phyloP scores from a whole-genome alignment of 2,888 invertebrate genomes.

The Lasioglossum zephyrum region DNA sequence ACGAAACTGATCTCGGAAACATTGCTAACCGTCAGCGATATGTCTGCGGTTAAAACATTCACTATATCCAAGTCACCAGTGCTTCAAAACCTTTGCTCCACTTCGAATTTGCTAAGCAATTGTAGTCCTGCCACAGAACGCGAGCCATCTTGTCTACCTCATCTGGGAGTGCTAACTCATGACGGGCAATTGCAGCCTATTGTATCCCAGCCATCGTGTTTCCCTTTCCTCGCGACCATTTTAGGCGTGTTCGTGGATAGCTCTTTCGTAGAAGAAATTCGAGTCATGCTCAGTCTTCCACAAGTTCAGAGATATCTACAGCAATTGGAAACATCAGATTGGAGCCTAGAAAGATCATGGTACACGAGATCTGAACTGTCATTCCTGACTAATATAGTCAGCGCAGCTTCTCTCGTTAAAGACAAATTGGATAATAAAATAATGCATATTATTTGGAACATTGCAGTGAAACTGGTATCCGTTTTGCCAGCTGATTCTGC shows the following conservation, averaged over 20 bases:
- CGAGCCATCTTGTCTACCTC: constrained; percentile 84
- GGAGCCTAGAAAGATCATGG: constrained; percentile 81
- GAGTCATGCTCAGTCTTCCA: constrained; percentile 63
- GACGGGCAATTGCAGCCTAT: constrained; percentile 85
- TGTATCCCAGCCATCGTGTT: constrained; percentile 83
- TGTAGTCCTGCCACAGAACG: constrained; percentile 81
- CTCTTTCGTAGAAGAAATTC: constrained; percentile 63
- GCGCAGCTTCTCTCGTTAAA: constrained; percentile 66
- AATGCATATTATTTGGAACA: constrained; percentile 73
- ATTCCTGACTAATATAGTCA: constrained; percentile 74
- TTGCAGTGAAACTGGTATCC: constrained; percentile 79
- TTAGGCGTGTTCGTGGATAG: constrained; percentile 68
- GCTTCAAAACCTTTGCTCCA: constrained; percentile 77
- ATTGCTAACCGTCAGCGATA: constrained; percentile 70
- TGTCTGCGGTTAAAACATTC: constrained; percentile 65
- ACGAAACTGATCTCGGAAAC: constrained; percentile 77
- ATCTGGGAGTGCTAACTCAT: constrained; percentile 84
- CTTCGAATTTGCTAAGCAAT: constrained; percentile 85
- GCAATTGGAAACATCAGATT: constrained; percentile 72
- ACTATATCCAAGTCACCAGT: constrained; percentile 72
- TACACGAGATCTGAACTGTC: constrained; percentile 79
- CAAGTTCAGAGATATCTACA: constrained; percentile 75
- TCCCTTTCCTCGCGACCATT: constrained; percentile 83
- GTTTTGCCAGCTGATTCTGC: constrained; percentile 77
- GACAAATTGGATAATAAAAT: constrained; percentile 56